Evolutionary conservation across 2,888 invertebrate species (phyloP).

Genomic region (Achlya flavicornis): DNA sequence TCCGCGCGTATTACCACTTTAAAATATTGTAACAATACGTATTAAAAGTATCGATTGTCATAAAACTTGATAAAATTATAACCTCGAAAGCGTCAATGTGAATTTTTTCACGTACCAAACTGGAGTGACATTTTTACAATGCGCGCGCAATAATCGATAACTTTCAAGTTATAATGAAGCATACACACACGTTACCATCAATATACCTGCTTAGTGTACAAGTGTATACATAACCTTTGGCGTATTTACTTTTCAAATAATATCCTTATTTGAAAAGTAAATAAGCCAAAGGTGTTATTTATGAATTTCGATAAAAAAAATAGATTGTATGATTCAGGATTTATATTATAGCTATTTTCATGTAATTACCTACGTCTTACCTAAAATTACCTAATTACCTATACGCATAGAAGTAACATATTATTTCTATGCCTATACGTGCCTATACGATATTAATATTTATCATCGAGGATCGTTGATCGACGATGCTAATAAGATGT

Average conservation of each 20-base stretch:
- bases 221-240: neutral
- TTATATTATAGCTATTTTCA: no score
- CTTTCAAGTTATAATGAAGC: neutral
- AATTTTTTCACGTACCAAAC: slow-evolving; percentile 58
- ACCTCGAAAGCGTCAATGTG: slow-evolving; percentile 49
- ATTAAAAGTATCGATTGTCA: slow-evolving; percentile 22
- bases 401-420: no score
- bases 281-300: no score
- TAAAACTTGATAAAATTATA: slow-evolving; percentile 42
- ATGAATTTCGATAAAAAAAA: no score
- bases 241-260: neutral
- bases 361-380: no score
- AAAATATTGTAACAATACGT: slow-evolving; percentile 18
- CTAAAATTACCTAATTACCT: no score
- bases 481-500: no score
- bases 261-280: neutral
- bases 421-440: no score
- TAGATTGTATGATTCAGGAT: no score
- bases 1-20: slow-evolving; percentile 10
- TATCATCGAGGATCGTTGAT: no score
- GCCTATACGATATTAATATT: no score
- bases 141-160: slow-evolving; percentile 78
- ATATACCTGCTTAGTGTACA: neutral
- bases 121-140: slow-evolving; percentile 50
- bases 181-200: neutral